Evolutionary conservation across 2,888 invertebrate species (phyloP).

Genomic region (Chorisops tibialis): DNA sequence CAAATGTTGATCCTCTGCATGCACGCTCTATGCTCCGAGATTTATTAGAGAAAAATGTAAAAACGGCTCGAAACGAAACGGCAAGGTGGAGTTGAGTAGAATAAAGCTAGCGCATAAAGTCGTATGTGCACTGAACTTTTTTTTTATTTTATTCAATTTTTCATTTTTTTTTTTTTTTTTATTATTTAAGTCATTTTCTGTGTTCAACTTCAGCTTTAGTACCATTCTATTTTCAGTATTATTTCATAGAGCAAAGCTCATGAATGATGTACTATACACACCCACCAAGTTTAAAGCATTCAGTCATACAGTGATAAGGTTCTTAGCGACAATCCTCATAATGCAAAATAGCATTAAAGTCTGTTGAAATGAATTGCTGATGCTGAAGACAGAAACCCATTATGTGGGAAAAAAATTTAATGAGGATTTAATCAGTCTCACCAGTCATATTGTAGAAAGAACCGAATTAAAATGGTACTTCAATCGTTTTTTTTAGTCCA

Average conservation of each 20-base stretch:
- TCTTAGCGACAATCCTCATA: too few species aligned
- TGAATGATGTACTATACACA: conserved; percentile 13
- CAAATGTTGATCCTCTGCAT: conserved; percentile 31
- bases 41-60: conserved; percentile 31
- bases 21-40: conserved; percentile 27
- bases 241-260: conserved; percentile 5
- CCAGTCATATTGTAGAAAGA: too few species aligned
- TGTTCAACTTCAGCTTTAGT: background rate
- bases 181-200: background rate
- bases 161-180: background rate
- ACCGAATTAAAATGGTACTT: too few species aligned
- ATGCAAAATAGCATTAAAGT: too few species aligned
- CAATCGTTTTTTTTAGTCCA: too few species aligned
- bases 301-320: too few species aligned
- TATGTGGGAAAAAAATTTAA: too few species aligned
- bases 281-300: background rate
- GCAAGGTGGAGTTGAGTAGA: background rate
- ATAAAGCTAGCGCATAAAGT: background rate
- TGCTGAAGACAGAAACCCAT: too few species aligned
- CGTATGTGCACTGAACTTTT: background rate
- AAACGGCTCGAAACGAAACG: background rate
- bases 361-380: too few species aligned
- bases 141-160: background rate
- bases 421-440: too few species aligned
- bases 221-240: background rate